Conservation (phyloP, 2,113 vertebrate genomes). For the Cinclus mexicanus region DNA sequence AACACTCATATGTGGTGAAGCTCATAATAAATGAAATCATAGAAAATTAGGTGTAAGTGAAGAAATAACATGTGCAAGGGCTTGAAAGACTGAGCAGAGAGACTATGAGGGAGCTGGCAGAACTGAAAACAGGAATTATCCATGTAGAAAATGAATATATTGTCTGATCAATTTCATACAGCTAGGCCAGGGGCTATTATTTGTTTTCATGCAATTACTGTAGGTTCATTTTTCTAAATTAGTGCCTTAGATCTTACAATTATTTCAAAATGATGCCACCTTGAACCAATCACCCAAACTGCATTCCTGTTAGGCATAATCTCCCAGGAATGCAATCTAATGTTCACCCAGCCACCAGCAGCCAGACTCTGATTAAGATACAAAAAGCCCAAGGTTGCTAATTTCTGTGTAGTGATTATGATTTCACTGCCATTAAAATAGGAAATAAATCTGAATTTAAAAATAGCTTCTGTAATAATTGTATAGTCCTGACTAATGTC, state of each 20-base stretch:
- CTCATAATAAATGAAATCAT: not conserved
- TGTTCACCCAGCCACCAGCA: not conserved
- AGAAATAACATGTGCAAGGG: not conserved
- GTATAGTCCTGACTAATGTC: not conserved
- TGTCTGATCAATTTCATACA: constrained; percentile 53
- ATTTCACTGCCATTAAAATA: not conserved
- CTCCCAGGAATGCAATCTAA: constrained; percentile 33
- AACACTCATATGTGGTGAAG: not conserved
- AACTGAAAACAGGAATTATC: constrained; percentile 1
- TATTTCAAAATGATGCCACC: constrained; percentile 39
- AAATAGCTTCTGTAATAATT: not conserved
- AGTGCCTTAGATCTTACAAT: constrained; percentile 37
- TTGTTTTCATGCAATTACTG: constrained; percentile 40
- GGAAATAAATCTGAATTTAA: not conserved
- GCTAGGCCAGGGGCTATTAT: constrained; percentile 19
- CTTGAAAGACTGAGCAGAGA: not conserved
- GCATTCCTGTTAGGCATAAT: constrained; percentile 46
- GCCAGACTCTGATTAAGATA: constrained; percentile 24
- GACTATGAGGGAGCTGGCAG: not conserved
- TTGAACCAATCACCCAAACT: constrained; percentile 51
- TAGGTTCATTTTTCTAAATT: constrained; percentile 51
- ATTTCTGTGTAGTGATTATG: not conserved
- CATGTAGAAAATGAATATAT: constrained; percentile 39
- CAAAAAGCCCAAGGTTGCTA: not conserved
- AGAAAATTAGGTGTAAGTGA: not conserved